These are phyloP conservation scores for Cydia amplana DNA, from an alignment of 1,140 invertebrate genomes.

Conservation along the genomic window DNA sequence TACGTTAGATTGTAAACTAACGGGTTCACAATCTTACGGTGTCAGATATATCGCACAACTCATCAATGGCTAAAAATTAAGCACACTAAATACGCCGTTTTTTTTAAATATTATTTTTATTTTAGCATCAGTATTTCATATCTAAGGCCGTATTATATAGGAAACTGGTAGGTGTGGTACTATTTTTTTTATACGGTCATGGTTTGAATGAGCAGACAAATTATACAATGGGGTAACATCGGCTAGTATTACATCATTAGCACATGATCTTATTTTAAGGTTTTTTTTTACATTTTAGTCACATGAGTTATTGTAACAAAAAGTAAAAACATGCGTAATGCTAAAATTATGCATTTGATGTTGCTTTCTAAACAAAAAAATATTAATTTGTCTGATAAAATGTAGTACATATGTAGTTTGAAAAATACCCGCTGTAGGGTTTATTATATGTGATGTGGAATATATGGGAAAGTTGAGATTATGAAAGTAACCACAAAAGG, in stretches of 20 bases:
- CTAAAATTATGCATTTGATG: too few relatives aligned
- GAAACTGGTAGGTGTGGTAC: neutral
- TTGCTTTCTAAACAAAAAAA: neutral
- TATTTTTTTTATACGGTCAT: neutral
- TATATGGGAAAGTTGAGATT: neutral
- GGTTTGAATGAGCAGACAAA: neutral
- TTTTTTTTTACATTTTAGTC: too few relatives aligned
- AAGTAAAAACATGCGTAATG: too few relatives aligned
- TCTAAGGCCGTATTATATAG: neutral
- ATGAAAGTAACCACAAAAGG: constrained; percentile 34
- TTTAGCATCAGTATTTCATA: neutral
- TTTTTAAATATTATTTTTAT: neutral
- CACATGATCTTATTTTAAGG: too few relatives aligned
- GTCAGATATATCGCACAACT: constrained; percentile 6
- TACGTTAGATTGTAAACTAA: too few relatives aligned
- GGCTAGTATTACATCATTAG: too few relatives aligned
- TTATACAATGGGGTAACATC: neutral
- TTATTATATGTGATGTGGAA: neutral
- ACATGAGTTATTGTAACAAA: too few relatives aligned
- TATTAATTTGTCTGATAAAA: neutral
- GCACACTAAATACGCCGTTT: neutral
- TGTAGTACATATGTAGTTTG: neutral
- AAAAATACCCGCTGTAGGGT: neutral
- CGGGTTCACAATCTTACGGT: too few relatives aligned
- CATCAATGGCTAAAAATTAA: neutral